Evolutionary conservation across 2,113 vertebrate genomes (phyloP).

Genomic region (Sula dactylatra): DNA sequence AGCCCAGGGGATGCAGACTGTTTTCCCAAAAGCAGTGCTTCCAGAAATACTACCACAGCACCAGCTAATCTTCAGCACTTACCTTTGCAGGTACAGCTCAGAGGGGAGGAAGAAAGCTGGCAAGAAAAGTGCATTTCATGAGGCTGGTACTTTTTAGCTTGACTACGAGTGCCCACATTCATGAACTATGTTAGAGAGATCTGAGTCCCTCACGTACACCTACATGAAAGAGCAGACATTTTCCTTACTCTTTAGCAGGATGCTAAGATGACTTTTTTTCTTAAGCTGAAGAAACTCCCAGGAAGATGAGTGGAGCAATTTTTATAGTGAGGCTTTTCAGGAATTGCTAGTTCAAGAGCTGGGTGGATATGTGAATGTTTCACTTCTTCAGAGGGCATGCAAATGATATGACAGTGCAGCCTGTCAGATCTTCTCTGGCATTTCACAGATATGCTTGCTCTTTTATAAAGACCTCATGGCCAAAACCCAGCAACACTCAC

Average conservation of each 20-base stretch:
- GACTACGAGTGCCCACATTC: neutral
- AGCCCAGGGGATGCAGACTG: neutral
- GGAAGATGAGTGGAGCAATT: neutral
- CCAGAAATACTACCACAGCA: neutral
- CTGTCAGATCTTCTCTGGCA: neutral
- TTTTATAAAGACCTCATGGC: neutral
- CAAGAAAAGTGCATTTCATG: neutral
- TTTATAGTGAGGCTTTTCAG: neutral
- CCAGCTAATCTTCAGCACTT: neutral
- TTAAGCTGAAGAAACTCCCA: neutral
- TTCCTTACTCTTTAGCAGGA: neutral
- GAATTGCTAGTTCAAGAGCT: neutral
- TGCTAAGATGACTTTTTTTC: neutral
- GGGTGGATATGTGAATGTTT: fast-evolving
- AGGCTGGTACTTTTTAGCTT: neutral
- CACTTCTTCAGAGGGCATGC: neutral
- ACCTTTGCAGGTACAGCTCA: neutral
- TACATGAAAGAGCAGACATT: neutral
- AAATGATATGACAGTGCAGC: neutral
- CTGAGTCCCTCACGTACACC: neutral
- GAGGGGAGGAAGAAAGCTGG: neutral
- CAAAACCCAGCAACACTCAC: neutral
- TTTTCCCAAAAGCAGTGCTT: neutral
- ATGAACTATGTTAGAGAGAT: neutral
- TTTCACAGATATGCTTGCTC: neutral